Conservation (phyloP, 2,113 vertebrate species). For the Glaucomys volans region DNA sequence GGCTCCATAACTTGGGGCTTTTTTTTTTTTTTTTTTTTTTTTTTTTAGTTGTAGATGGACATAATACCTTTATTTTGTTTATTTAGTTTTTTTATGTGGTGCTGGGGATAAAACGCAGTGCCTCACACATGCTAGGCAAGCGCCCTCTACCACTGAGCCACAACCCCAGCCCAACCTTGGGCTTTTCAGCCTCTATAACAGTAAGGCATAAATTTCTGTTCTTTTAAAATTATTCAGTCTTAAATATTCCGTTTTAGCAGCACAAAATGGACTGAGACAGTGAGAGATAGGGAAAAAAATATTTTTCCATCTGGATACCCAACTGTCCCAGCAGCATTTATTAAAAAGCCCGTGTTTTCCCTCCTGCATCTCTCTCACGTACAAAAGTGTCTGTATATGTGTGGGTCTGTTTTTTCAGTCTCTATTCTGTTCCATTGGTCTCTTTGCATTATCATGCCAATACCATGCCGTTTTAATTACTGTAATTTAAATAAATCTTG, state of each 20-base stretch:
- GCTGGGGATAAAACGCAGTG: too few relatives aligned
- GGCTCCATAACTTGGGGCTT: not conserved
- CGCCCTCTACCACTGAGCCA: too few relatives aligned
- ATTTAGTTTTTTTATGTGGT: too few relatives aligned
- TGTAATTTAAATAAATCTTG: slow-evolving; percentile 24
- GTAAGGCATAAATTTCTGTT: too few relatives aligned
- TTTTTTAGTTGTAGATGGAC: too few relatives aligned
- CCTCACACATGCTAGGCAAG: too few relatives aligned
- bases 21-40: not conserved
- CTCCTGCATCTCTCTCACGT: not conserved
- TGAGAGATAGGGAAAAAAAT: not conserved
- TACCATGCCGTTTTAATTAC: not conserved
- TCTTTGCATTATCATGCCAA: not conserved
- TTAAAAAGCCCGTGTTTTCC: not conserved
- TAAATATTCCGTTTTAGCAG: too few relatives aligned
- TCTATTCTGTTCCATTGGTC: not conserved
- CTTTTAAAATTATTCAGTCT: too few relatives aligned
- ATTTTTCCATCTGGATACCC: not conserved
- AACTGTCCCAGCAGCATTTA: not conserved
- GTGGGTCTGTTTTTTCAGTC: not conserved
- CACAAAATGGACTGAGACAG: too few relatives aligned
- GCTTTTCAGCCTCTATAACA: not conserved
- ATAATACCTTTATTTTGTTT: too few relatives aligned
- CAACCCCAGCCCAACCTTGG: not conserved
- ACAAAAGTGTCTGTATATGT: not conserved